These are phyloP conservation scores for Cheilosia pagana DNA, from an alignment of 2,888 invertebrate genomes.

Conservation along the genomic window DNA sequence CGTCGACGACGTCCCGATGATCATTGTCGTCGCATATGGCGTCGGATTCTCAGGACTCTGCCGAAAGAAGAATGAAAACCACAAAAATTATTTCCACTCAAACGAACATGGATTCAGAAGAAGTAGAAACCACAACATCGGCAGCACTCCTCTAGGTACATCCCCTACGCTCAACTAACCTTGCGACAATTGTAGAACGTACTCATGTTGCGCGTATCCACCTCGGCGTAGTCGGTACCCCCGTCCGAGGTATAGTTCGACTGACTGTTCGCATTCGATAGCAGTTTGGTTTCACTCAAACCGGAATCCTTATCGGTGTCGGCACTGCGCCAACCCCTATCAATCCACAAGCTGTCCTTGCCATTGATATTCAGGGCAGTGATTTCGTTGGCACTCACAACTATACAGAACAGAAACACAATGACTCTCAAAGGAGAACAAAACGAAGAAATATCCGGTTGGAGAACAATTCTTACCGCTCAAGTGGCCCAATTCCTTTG, in stretches of 20 bases:
- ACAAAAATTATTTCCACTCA: constrained; percentile 1
- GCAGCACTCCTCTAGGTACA: background rate
- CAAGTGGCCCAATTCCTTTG: constrained; percentile 86
- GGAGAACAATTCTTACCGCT: constrained; percentile 83
- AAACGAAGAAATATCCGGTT: constrained; percentile 41
- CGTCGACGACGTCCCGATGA: constrained; percentile 84
- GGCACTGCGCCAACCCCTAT: constrained; percentile 87
- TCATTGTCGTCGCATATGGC: constrained; percentile 90
- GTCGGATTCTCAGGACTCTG: constrained; percentile 87
- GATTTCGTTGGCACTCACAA: constrained; percentile 84
- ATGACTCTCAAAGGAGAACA: constrained; percentile 37
- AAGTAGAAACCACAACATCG: background rate
- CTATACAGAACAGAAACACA: constrained; percentile 74
- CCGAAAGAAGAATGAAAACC: constrained; percentile 29
- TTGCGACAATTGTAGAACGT: constrained; percentile 89
- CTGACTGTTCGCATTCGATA: constrained; percentile 84
- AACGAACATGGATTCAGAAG: constrained; percentile 40
- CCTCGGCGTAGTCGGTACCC: constrained; percentile 88
- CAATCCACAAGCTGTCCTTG: constrained; percentile 89
- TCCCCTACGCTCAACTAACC: constrained; percentile 77
- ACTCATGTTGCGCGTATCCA: constrained; percentile 87
- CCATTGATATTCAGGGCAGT: constrained; percentile 84
- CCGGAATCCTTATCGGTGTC: constrained; percentile 87
- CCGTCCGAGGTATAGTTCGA: constrained; percentile 83
- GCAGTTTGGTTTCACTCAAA: constrained; percentile 85